phyloP scores from a whole-genome alignment of 2,888 invertebrate genomes.

The Schizotus pectinicornis region DNA sequence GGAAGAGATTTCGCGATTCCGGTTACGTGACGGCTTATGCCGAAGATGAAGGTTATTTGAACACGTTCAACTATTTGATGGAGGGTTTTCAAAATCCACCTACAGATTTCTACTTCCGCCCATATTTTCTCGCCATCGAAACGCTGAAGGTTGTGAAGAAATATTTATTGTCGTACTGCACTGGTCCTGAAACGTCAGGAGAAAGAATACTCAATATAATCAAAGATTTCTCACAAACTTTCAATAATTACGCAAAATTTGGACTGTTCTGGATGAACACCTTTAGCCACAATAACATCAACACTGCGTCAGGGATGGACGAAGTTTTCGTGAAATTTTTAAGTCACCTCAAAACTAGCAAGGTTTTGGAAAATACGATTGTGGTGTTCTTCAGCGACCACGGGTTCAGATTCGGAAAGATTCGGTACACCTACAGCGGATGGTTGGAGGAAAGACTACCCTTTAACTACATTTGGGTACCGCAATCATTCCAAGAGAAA shows the following conservation, averaged over 20 bases:
- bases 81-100: slow-evolving; percentile 75
- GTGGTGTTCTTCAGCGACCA: slow-evolving; percentile 81
- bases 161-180: slow-evolving; percentile 58
- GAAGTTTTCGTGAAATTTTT: slow-evolving; percentile 66
- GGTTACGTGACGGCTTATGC: slow-evolving; percentile 81
- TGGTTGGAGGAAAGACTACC: slow-evolving; percentile 83
- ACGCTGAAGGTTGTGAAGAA: slow-evolving; percentile 59
- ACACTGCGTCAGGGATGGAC: slow-evolving; percentile 73
- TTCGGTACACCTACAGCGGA: slow-evolving; percentile 71
- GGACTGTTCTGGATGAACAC: slow-evolving; percentile 83
- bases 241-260: slow-evolving; percentile 67
- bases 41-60: slow-evolving; percentile 75
- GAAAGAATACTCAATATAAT: slow-evolving; percentile 74
- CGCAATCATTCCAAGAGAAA: slow-evolving; percentile 65
- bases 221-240: slow-evolving; percentile 67
- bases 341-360: slow-evolving; percentile 64
- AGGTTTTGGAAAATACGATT: slow-evolving; percentile 69
- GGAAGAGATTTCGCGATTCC: slow-evolving; percentile 73
- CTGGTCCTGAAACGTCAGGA: slow-evolving; percentile 68
- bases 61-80: slow-evolving; percentile 77
- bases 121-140: slow-evolving; percentile 74
- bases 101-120: slow-evolving; percentile 80
- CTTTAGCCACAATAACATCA: slow-evolving; percentile 75
- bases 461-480: slow-evolving; percentile 73
- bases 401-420: slow-evolving; percentile 77